Evolutionary conservation across 1,140 invertebrate species (phyloP), one percentile per base, ranked within the genome.

Genomic region (Eciton burchellii): DNA sequence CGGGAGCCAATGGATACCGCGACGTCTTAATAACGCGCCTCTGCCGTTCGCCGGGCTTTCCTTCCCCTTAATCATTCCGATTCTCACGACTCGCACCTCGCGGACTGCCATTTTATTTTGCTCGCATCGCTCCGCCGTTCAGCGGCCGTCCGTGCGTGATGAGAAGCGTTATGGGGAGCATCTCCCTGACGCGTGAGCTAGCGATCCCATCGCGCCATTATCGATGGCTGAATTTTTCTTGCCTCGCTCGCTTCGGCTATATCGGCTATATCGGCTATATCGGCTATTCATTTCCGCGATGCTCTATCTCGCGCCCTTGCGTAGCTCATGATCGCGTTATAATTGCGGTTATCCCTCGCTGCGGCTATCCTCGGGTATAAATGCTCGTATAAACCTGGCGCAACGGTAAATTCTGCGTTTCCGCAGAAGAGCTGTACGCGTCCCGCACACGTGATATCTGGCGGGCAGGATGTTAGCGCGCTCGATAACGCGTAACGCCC

Each of bases 11-110:
- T 87, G 84, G 63, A 65, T 73, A 43, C 57, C 74, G 35, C 74
- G 85, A 87, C 76, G 84, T 86, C 85, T 87, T 82, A 83, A 87
- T 87, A 86, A 86, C 81, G 65, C 72, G 56, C 9, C 60, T 35
- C 35, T 82, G 84, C 85, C 74, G 74, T 68, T 79, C 74, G 74
- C 62, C 63, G 49, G 73, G 63, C 74, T 79, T 79, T 79, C 74
- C 74, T 79, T 79, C 74, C 74, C 74, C 74, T 79, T 79, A 87
- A 87, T 87, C 85, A 87, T 72, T 79, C 66, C 63, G 52, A 70
- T 79, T 79, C 74, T 79, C 74, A 79, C 74, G 74, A 79, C 35
- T 79, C 24, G 74, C 73, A 76, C 73, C 45, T 76, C 60, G 74
- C 49, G 74, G 74, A 79, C 63, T 49, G 35, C 49, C 56, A 79